Percentiles rank a stretch among this genome's conserved stretches.
phyloP scores from a whole-genome alignment of 2,888 invertebrate species.

The Seladonia tumulorum region DNA sequence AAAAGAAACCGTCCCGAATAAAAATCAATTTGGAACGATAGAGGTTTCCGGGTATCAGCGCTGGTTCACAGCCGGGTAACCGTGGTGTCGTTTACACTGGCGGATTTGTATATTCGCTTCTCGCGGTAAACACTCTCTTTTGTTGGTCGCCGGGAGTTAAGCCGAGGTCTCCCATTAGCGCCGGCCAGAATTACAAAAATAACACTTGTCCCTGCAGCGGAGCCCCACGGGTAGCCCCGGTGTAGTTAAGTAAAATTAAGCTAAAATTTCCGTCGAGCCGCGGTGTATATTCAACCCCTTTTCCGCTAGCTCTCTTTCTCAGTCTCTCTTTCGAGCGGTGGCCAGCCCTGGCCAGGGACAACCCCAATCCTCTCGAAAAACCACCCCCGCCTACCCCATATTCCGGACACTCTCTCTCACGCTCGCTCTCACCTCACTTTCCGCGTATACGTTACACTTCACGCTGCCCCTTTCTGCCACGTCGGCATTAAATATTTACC shows the following conservation, averaged over 20 bases:
- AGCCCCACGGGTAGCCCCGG: constrained; percentile 63
- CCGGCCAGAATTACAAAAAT: constrained; percentile 80
- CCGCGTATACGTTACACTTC: constrained; percentile 80
- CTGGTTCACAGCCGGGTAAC: constrained; percentile 49
- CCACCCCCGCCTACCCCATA: constrained; percentile 42
- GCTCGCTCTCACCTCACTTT: constrained; percentile 59
- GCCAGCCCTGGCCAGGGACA: constrained; percentile 55
- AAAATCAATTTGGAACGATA: not conserved
- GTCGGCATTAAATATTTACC: constrained; percentile 83
- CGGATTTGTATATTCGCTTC: constrained; percentile 65
- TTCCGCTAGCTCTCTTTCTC: constrained; percentile 65
- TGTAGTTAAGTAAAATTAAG: constrained; percentile 82
- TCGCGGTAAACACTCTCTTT: constrained; percentile 72
- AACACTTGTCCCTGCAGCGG: constrained; percentile 76
- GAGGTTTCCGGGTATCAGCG: not conserved
- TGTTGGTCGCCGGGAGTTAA: constrained; percentile 71
- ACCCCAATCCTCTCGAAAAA: constrained; percentile 39
- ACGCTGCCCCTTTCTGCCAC: constrained; percentile 73
- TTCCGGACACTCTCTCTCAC: constrained; percentile 62
- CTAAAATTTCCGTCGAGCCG: constrained; percentile 77
- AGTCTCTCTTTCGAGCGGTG: constrained; percentile 48
- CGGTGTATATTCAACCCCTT: constrained; percentile 78
- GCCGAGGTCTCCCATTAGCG: constrained; percentile 76
- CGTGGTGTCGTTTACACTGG: constrained; percentile 64
- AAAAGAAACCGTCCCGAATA: not conserved